phyloP scores from a whole-genome alignment of 1,140 invertebrate species.

The Conus ventricosus region DNA sequence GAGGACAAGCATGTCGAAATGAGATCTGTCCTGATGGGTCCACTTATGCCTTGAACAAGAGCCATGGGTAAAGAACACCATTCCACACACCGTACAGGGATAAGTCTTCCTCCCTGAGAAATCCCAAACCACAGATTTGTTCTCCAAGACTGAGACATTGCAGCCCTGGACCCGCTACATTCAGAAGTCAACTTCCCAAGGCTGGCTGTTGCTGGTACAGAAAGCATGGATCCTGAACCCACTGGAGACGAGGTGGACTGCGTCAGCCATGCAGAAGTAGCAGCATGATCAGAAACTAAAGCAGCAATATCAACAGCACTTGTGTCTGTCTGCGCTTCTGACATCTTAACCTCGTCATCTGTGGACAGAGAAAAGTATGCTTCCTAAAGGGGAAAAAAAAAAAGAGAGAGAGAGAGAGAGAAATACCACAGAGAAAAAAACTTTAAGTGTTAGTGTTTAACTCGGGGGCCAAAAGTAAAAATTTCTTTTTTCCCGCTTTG shows the following conservation, averaged over 20 bases:
- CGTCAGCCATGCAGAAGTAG: not conserved
- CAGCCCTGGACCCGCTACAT: not conserved
- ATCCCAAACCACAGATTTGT: not conserved
- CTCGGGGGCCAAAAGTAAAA: too few relatives aligned
- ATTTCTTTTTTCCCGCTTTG: too few relatives aligned
- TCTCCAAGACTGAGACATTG: not conserved
- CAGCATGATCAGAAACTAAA: not conserved
- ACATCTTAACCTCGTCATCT: conserved; percentile 9
- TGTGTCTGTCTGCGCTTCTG: not conserved
- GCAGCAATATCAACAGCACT: not conserved
- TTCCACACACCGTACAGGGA: not conserved
- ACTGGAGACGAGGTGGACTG: not conserved
- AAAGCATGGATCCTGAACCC: not conserved
- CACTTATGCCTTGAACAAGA: not conserved
- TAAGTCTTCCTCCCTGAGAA: not conserved
- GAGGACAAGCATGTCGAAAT: not conserved
- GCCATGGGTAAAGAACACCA: not conserved
- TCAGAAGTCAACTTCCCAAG: not conserved
- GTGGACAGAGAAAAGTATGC: not conserved
- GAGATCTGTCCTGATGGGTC: conserved; percentile 1
- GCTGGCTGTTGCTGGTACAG: not conserved
- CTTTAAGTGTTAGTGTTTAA: too few relatives aligned
- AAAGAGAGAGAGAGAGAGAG: not conserved
- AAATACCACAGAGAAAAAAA: not conserved
- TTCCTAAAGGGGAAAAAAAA: not conserved